Evolutionary conservation across 2,113 vertebrate genomes (phyloP), one percentile per base, ranked within the genome.

Genomic region (Merops nubicus): DNA sequence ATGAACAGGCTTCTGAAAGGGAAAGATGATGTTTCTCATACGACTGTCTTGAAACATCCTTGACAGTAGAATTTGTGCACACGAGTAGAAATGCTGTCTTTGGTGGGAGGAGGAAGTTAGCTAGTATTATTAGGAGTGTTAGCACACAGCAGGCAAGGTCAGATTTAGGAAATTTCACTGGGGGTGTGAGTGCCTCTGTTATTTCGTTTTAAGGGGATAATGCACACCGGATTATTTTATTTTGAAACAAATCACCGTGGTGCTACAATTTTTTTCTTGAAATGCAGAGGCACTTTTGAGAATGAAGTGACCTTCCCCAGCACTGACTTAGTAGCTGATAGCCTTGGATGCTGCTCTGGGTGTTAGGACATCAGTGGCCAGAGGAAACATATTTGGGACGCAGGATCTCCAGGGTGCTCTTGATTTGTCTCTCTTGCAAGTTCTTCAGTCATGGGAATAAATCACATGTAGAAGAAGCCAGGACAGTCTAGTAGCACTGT

Each of bases 301-400:
- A 97, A 97, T 97, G 98, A 98, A 98, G 98, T 98, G 98, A 97
- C 98, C 98, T 98, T 98, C 97, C 98, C 98, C 97, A 94, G 97
- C 94, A 5, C 97, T 98, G 96, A 97, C 93, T 98, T 79, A 91
- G 88, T 97, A 97, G 96, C 89, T 96, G 91, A 95, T 97, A 97
- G 96, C 95, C 97, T 97, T 97, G 95, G 89, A 96, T 96, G 83
- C 96, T 98, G 91, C 97, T 97, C 93, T 97, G 95, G 95, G 95
- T 96, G 73, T 96, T 85, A 34, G 68, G 89, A 93, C 51, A 73
- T 80, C 31, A 6, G 67, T 89, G 89, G 64, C 92, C 91, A 94
- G 95, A 98, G 72, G 84, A 98, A 96, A 95, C 8, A 16, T 45
- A 38, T 84, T 76, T 94, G 96, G 85, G 87, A 95, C 89, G 77